phyloP scores from a whole-genome alignment of 2,888 invertebrate species.

The Caenorhabditis sp. region DNA sequence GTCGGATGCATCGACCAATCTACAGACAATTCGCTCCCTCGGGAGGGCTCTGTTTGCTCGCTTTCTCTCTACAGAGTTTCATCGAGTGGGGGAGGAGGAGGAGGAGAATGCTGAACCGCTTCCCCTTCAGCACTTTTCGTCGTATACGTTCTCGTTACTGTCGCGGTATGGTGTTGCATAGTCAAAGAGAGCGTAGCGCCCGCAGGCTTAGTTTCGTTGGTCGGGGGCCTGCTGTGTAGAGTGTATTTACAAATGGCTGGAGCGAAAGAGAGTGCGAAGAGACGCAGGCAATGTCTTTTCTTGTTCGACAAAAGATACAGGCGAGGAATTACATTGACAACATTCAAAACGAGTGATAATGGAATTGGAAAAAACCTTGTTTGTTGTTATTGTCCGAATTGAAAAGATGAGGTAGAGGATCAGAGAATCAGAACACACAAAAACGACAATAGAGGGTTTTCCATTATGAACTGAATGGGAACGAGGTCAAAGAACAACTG shows the following conservation, averaged over 20 bases:
- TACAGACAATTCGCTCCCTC: slow-evolving; percentile 14
- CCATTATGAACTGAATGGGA: neutral
- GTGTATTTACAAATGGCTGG: slow-evolving; percentile 46
- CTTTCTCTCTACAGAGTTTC: slow-evolving; percentile 14
- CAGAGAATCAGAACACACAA: neutral
- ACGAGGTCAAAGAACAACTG: neutral
- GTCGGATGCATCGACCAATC: slow-evolving; percentile 10
- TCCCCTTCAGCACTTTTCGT: neutral
- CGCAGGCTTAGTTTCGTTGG: slow-evolving; percentile 45
- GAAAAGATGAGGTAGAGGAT: neutral
- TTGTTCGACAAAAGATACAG: slow-evolving; percentile 32
- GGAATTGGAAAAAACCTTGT: neutral
- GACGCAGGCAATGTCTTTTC: slow-evolving; percentile 10
- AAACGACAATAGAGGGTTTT: too few species aligned
- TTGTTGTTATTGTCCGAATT: slow-evolving; percentile 1
- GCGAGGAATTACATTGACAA: neutral
- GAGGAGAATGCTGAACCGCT: neutral
- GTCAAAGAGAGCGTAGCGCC: slow-evolving; percentile 1
- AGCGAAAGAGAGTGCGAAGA: neutral
- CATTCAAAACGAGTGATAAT: slow-evolving; percentile 10
- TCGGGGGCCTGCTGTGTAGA: slow-evolving; percentile 35
- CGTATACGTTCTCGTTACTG: neutral
- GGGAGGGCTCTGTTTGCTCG: slow-evolving; percentile 14
- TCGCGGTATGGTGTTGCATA: neutral
- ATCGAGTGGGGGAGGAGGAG: neutral